phyloP scores from a whole-genome alignment of 2,113 vertebrate genomes.

The Channa maculata region DNA sequence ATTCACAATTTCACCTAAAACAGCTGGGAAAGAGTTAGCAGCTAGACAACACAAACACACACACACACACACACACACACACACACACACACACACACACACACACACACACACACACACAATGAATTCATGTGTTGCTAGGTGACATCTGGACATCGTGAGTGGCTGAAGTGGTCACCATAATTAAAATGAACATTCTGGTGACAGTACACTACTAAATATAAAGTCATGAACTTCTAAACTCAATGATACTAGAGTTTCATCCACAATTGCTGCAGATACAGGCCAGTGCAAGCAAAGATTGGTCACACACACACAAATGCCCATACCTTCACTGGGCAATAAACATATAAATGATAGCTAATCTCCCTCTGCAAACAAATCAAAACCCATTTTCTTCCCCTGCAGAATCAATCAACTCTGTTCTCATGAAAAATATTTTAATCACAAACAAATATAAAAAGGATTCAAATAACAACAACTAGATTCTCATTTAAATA shows the following conservation, averaged over 20 bases:
- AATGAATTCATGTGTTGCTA: slow-evolving; percentile 23
- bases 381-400: slow-evolving; percentile 55
- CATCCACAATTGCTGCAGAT: background rate
- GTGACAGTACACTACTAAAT: slow-evolving; percentile 12
- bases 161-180: slow-evolving; percentile 14
- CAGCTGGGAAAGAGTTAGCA: slow-evolving; percentile 46
- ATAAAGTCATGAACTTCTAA: slow-evolving; percentile 24
- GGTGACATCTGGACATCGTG: slow-evolving; percentile 45
- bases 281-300: slow-evolving; percentile 5
- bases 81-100: slow-evolving; percentile 12
- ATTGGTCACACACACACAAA: slow-evolving; percentile 21
- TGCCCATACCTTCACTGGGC: slow-evolving; percentile 3
- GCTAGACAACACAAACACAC: slow-evolving; percentile 35
- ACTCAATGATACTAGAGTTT: slow-evolving; percentile 17
- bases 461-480: slow-evolving; percentile 43
- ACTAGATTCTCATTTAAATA: slow-evolving; percentile 45
- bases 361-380: slow-evolving; percentile 50
- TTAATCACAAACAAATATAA: slow-evolving; percentile 45
- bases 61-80: slow-evolving; percentile 19
- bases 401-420: slow-evolving; percentile 56
- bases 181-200: slow-evolving; percentile 35
- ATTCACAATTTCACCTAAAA: slow-evolving; percentile 56
- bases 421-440: background rate
- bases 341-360: slow-evolving; percentile 25
- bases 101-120: background rate